A percentile compares a stretch with the other conserved stretches of the same genome.
phyloP scores from a whole-genome alignment of 2,888 invertebrate species.

The Crematogaster levior region DNA sequence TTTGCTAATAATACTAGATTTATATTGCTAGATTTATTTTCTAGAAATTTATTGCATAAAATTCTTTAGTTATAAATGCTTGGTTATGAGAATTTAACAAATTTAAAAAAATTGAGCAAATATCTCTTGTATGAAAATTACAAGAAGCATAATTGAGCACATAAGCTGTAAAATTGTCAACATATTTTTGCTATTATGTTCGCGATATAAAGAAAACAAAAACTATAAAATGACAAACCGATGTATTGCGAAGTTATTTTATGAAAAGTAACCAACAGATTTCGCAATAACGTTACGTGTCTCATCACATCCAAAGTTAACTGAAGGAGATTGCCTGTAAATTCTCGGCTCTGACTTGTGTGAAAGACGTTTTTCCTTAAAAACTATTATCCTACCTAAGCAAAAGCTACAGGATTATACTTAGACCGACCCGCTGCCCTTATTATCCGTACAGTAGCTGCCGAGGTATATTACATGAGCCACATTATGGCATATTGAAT shows the following conservation, averaged over 20 bases:
- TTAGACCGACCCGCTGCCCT: constrained; percentile 42
- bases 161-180: neutral
- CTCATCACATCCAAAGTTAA: constrained; percentile 2
- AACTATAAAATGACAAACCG: neutral
- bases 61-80: too few species aligned
- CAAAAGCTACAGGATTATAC: constrained; percentile 56
- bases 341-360: neutral
- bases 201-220: too few species aligned
- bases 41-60: neutral
- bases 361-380: constrained; percentile 21
- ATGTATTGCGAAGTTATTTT: neutral
- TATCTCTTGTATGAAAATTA: neutral
- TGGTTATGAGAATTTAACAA: too few species aligned
- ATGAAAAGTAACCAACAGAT: neutral
- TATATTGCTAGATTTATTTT: too few species aligned
- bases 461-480: constrained; percentile 45
- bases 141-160: neutral
- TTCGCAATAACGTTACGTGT: neutral
- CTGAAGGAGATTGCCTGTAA: constrained; percentile 6
- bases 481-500: constrained; percentile 62
- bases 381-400: constrained; percentile 41
- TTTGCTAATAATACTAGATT: neutral
- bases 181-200: neutral
- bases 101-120: neutral
- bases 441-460: constrained; percentile 43